Conservation (phyloP, 2,797 vertebrate species). For the Megalops cyprinoides region DNA sequence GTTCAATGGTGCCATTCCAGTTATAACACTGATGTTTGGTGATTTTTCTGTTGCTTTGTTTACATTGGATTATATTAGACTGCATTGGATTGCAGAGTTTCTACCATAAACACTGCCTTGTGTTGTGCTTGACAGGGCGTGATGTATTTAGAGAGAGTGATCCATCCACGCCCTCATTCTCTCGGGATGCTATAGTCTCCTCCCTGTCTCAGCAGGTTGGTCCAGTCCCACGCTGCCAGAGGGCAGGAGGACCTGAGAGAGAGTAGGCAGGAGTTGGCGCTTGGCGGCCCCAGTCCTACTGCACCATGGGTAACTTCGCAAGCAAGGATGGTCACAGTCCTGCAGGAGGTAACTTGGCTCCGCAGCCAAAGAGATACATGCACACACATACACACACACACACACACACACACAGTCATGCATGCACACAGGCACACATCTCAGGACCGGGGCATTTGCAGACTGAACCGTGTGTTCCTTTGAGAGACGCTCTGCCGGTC, state of each 20-base stretch:
- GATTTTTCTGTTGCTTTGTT: too few species aligned
- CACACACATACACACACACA: neutral
- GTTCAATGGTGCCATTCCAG: too few species aligned
- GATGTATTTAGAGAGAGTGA: too few species aligned
- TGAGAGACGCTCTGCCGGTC: neutral
- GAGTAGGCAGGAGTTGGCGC: neutral
- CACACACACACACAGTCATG: neutral
- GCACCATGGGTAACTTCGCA: slow-evolving; percentile 77
- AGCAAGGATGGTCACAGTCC: slow-evolving; percentile 71
- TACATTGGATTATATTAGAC: too few species aligned
- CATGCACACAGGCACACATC: neutral
- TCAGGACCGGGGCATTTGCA: neutral
- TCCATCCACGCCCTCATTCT: too few species aligned
- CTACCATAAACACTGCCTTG: too few species aligned
- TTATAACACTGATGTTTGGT: too few species aligned
- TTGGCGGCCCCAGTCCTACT: slow-evolving; percentile 29
- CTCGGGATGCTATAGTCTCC: too few species aligned
- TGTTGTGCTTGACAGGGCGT: too few species aligned
- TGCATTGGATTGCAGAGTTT: too few species aligned
- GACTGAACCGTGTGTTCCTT: slow-evolving; percentile 27
- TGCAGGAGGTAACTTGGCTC: slow-evolving; percentile 65
- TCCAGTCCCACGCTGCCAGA: neutral
- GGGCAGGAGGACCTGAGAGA: neutral
- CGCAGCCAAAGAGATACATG: slow-evolving; percentile 18
- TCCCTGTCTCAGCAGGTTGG: neutral